Evolutionary conservation across 92 coral and sea anemone species (phyloP), one percentile per base, ranked within the genome.

Genomic region (Phenganax subtilis): DNA sequence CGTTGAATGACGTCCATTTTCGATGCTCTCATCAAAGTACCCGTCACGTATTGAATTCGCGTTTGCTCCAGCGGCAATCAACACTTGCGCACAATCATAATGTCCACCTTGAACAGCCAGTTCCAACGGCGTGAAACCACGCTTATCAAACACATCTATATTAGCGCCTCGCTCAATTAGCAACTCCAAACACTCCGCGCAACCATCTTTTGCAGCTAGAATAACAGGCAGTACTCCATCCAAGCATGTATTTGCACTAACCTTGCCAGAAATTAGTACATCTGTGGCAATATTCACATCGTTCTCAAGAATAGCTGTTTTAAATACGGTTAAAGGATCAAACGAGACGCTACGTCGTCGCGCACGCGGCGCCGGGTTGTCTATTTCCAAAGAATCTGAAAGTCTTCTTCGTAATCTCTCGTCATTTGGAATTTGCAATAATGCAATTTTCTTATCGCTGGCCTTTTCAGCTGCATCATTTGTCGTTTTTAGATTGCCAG

Each of bases 71-170:
- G 84, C 86, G 54, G 89, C 75, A 52, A 96, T 96, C 67, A 96
- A 68, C 75, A 67, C 83, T 17, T 84, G 84, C 28, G 99, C 99
- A 61, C 99, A 92, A 62, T 96, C 99, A 66, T 90, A 96, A 51
- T 96, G 93, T 0, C 99, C 99, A 81, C 92, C 99, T 51, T 77
- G 57, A 8, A 92, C 97, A 0, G 99, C 99, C 15, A 85, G 82
- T 56, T 92, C 99, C 7, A 96, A 84, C 7, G 99, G 99, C 0
- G 97, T 88, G 9, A 89, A 68, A 3, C 97, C 99, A n/a, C 90
- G 86, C 57, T 84, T 83, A 76, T 90, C 90, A 20, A 72, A 77
- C 8, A 92, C 96, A 54, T 96, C 90, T 14, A 96, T 88, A n/a
- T 61, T 75, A 11, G 96, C 99, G 11, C 99, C 99, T 51, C 89